Percentiles rank a stretch among this genome's conserved stretches.
Evolutionary conservation across 2,888 invertebrate genomes (phyloP).

Genomic region (Apotomis betuletana): DNA sequence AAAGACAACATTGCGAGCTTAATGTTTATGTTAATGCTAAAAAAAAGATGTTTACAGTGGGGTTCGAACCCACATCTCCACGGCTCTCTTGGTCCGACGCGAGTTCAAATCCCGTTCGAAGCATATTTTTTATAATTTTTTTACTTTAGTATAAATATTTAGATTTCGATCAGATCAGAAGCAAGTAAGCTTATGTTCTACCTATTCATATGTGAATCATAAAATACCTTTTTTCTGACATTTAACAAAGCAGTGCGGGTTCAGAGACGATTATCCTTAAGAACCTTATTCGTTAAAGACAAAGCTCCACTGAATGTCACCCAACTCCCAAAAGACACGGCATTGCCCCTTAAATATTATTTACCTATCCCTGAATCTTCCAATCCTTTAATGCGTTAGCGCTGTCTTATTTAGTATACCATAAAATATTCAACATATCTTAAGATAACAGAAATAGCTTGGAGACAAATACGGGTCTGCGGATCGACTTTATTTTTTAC

Average conservation of each 20-base stretch:
- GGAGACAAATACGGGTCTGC: background rate
- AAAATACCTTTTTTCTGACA: background rate
- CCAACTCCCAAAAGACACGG: background rate
- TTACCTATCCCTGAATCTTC: background rate
- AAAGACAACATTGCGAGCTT: too few relatives aligned
- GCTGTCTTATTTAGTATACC: background rate
- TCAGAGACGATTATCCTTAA: background rate
- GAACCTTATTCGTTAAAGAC: background rate
- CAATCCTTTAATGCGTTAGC: slow-evolving; percentile 9
- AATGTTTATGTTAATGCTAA: too few relatives aligned
- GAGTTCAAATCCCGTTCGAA: too few relatives aligned
- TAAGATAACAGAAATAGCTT: background rate
- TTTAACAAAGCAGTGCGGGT: background rate
- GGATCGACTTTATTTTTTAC: background rate
- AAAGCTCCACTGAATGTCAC: slow-evolving; percentile 13
- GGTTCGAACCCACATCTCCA: too few relatives aligned
- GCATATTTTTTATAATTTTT: too few relatives aligned
- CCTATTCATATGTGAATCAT: background rate
- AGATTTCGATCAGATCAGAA: too few relatives aligned
- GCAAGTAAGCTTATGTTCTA: background rate
- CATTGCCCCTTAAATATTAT: slow-evolving; percentile 8
- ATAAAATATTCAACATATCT: background rate
- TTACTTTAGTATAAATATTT: too few relatives aligned
- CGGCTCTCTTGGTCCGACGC: too few relatives aligned
- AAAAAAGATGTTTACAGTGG: too few relatives aligned